Conservation (phyloP, 2,797 vertebrate species). For the Furcifer pardalis region DNA sequence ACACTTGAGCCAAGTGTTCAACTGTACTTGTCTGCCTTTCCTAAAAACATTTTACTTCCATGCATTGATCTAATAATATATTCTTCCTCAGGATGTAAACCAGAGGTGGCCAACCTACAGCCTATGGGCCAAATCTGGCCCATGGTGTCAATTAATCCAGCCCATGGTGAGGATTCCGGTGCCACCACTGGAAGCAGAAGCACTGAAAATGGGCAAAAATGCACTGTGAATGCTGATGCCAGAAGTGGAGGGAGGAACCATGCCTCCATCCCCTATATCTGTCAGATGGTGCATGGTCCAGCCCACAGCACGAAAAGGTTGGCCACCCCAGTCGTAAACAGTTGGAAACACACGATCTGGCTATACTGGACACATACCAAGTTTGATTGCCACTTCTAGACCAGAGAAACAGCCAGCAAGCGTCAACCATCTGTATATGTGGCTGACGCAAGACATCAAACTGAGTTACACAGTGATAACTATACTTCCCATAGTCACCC, state of each 20-base stretch:
- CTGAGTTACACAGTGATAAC: background rate
- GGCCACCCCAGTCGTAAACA: too few species aligned
- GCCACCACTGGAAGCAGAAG: too few species aligned
- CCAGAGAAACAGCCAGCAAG: conserved; percentile 33
- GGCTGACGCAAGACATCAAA: fast-evolving
- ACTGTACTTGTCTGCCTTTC: background rate
- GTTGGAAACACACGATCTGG: background rate
- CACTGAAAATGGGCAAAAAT: too few species aligned
- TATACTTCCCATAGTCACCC: background rate
- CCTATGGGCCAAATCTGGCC: too few species aligned
- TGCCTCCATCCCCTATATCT: too few species aligned
- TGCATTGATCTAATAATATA: background rate
- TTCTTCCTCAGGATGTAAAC: background rate
- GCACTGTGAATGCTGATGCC: too few species aligned
- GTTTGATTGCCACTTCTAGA: conserved; percentile 22
- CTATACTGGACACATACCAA: conserved; percentile 11
- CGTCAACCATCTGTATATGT: background rate
- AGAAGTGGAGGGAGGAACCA: too few species aligned
- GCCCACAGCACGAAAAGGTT: too few species aligned
- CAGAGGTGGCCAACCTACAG: too few species aligned
- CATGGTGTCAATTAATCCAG: too few species aligned
- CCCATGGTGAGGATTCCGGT: too few species aligned
- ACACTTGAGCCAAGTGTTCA: background rate
- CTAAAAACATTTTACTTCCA: background rate
- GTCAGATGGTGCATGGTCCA: too few species aligned